A percentile compares a stretch with the other conserved stretches of the same genome.
Evolutionary conservation across 2,797 vertebrate species (phyloP).

Genomic region (Halcyon chelicuti): DNA sequence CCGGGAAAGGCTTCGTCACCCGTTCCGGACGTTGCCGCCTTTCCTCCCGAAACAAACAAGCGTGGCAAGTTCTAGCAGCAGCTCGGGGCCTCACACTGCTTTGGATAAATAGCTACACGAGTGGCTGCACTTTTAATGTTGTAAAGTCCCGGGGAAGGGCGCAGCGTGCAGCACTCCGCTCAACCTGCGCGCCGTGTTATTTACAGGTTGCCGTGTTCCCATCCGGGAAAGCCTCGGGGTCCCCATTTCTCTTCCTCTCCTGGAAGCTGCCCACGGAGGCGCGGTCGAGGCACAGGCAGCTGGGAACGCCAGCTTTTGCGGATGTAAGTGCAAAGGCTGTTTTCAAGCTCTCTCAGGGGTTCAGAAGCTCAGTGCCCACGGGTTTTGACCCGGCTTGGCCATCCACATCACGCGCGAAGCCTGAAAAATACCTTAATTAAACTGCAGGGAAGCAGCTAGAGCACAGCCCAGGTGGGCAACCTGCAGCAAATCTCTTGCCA

Average conservation of each 20-base stretch:
- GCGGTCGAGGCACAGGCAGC: neutral
- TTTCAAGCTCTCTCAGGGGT: accelerated
- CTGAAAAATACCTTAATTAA: neutral
- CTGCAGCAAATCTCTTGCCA: accelerated
- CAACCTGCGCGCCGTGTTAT: accelerated
- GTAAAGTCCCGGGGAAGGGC: neutral
- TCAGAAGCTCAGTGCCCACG: accelerated
- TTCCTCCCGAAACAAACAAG: accelerated
- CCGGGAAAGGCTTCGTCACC: accelerated
- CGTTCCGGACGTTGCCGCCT: accelerated
- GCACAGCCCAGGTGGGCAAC: accelerated
- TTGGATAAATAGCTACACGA: accelerated
- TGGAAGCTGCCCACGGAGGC: neutral
- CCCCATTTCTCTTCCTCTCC: neutral
- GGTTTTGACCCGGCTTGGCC: accelerated
- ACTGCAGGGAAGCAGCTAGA: accelerated
- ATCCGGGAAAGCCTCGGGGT: neutral
- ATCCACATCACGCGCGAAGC: accelerated
- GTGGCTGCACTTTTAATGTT: neutral
- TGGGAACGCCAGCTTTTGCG: neutral
- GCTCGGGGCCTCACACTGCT: neutral
- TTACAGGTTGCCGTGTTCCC: neutral
- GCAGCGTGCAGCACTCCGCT: neutral
- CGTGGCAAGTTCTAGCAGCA: accelerated
- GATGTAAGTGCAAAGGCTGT: accelerated